Evolutionary conservation across 2,888 invertebrate genomes (phyloP).

Genomic region (Saturnia pavonia): DNA sequence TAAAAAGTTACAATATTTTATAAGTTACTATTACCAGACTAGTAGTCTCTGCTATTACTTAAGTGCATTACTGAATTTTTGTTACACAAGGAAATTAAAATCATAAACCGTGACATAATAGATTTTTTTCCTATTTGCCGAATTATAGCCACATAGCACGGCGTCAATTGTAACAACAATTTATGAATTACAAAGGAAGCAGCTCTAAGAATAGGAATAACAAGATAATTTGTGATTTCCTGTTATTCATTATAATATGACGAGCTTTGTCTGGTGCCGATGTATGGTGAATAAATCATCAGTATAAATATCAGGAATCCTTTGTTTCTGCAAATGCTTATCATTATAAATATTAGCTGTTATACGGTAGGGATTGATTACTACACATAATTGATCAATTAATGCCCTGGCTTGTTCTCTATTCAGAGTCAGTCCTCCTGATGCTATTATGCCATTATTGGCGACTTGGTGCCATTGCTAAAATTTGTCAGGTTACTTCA

Average conservation of each 20-base stretch:
- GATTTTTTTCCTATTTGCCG: slow-evolving; percentile 35
- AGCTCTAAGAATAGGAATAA: slow-evolving; percentile 10
- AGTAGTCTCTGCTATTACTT: no score
- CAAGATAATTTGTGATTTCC: slow-evolving; percentile 14
- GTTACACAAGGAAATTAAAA: no score
- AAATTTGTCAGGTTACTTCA: no score
- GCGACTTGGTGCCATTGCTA: no score
- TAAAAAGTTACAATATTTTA: no score
- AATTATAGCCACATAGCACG: neutral
- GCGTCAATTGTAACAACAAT: neutral
- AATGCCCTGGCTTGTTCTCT: no score
- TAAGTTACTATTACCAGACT: no score
- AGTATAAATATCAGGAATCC: neutral
- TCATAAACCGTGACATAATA: no score
- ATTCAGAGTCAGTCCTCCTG: no score
- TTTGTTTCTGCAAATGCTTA: slow-evolving; percentile 2
- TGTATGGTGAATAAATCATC: neutral
- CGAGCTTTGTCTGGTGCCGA: slow-evolving; percentile 2
- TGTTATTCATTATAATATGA: slow-evolving; percentile 5
- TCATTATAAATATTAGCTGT: neutral
- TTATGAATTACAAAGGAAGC: slow-evolving; percentile 3
- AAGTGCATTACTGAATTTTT: no score
- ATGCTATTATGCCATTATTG: no score
- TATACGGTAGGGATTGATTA: neutral
- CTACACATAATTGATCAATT: neutral